Evolutionary conservation across 92 coral and sea anemone species (phyloP).

Genomic region (Epizoanthus stellaris): DNA sequence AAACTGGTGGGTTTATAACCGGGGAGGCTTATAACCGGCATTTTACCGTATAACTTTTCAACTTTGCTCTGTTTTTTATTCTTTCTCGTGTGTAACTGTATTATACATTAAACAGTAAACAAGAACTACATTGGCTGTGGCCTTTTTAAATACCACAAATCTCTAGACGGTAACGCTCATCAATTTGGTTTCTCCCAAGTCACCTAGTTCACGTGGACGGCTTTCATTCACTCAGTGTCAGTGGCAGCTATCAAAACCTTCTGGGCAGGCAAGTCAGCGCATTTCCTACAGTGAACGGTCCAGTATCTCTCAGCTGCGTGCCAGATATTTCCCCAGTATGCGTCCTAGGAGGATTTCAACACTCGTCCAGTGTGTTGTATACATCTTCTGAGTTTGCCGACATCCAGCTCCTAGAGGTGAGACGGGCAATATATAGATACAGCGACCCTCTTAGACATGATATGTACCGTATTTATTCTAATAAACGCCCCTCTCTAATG

Average conservation of each 20-base stretch:
- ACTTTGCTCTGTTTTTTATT: no score
- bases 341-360: slow-evolving; percentile 44
- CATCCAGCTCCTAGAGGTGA: slow-evolving; percentile 65
- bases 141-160: no score
- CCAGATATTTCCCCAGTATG: slow-evolving; percentile 64
- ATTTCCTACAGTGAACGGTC: slow-evolving; percentile 21
- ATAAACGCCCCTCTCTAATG: no score
- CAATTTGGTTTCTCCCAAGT: slow-evolving; percentile 38
- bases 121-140: no score
- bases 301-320: slow-evolving; percentile 47
- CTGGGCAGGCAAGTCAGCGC: slow-evolving; percentile 50
- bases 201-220: slow-evolving; percentile 69
- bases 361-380: slow-evolving; percentile 58
- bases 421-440: background rate
- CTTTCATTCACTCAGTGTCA: slow-evolving; percentile 48
- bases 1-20: no score
- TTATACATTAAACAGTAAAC: no score
- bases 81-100: no score
- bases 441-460: background rate
- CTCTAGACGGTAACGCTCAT: no score
- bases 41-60: no score
- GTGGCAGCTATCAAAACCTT: slow-evolving; percentile 34
- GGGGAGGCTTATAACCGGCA: no score
- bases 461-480: background rate
- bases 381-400: slow-evolving; percentile 76